phyloP scores from a whole-genome alignment of 2,888 invertebrate species.

The Diaphora mendica region DNA sequence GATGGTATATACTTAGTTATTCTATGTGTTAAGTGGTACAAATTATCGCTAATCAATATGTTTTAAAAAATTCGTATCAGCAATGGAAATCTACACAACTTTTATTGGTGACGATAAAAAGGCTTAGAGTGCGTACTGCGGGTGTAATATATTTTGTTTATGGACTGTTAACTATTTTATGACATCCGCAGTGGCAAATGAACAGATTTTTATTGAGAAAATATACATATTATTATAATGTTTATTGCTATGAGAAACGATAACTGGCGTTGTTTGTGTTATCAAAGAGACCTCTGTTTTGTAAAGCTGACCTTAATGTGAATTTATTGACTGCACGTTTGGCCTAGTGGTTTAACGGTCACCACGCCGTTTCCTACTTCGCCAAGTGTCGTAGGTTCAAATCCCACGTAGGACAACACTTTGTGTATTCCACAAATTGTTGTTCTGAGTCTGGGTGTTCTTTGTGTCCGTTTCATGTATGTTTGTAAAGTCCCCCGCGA shows the following conservation, averaged over 20 bases:
- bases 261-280: neutral
- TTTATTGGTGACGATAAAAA: neutral
- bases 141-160: conserved; percentile 22
- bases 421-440: too few relatives aligned
- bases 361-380: too few relatives aligned
- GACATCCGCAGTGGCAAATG: conserved; percentile 18
- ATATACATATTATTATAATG: conserved; percentile 28
- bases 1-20: too few relatives aligned
- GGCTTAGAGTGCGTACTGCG: neutral
- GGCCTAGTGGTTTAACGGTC: too few relatives aligned
- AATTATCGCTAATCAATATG: neutral
- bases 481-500: too few relatives aligned
- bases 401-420: too few relatives aligned
- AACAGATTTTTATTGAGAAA: conserved; percentile 21
- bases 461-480: too few relatives aligned
- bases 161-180: conserved; percentile 28
- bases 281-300: neutral
- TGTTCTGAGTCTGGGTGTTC: too few relatives aligned
- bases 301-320: neutral
- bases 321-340: too few relatives aligned
- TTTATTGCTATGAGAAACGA: neutral
- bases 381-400: too few relatives aligned
- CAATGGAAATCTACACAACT: neutral
- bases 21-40: neutral
- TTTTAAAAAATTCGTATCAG: neutral